Base-by-base conservation (phyloP, 2,888 invertebrate species). In the Dasysyrphus tricinctus region DNA sequence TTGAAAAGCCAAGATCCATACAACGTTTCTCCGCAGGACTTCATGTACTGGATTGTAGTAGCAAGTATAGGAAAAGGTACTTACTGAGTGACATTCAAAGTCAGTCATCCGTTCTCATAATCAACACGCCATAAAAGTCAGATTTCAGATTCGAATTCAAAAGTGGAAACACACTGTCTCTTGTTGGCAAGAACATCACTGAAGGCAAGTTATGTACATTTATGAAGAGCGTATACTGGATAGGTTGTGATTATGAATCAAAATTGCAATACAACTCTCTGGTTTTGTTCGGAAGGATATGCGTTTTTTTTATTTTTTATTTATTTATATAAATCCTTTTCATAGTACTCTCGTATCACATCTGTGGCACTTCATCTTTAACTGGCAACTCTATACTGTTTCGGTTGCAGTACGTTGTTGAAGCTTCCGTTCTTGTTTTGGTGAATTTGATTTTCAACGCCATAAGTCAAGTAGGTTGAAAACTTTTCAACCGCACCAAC, bases 41-140 rank as follows among this genome's bases (percentile, higher is more conserved):
- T 65, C 16, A 56, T 56, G n/a, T 5, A 44, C 12, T 9, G 16
- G 14, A 3, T 3, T 54, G 29, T 54, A 24, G 47, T 49, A 44
- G 9, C 8, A 0, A 16, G n/a, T 16, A 37, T 44, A 59, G 34
- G 44, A 32, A 24, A 24, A 47, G 63, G 42, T 39, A 51, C 54
- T 69, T 49, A 37, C 47, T 32, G 39, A 39, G 14, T 57, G 47
- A 29, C 59, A 47, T 76, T 51, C 51, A 24, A 7, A 74, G 39
- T 65, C 42, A 75, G 47, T 67, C 44, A 76, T 44, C 61, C 54
- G 61, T 69, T 54, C n/a, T n/a, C 34, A 61, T 78, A 78, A 70
- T 54, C 65, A 76, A 76, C 76, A 76, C 67, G 37, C 76, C 76
- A 73, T 73, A 73, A 65, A 79, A 72, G 56, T 51, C 69, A 51